phyloP scores from a whole-genome alignment of 2,888 invertebrate genomes.

The Mythimna vitellina region DNA sequence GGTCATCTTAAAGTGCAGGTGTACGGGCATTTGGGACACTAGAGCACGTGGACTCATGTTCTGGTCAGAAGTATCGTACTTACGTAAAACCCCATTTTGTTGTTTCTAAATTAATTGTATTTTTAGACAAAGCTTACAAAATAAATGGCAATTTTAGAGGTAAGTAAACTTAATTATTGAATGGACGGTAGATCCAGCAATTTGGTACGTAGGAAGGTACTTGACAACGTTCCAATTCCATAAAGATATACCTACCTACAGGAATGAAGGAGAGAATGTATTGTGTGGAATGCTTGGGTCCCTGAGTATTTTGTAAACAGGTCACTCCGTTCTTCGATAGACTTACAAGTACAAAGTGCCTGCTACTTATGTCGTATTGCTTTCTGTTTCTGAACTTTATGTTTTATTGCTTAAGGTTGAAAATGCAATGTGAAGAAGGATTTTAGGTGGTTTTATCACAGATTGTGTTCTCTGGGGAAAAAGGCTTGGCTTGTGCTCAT shows the following conservation, averaged over 20 bases:
- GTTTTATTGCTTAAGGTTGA: slow-evolving; percentile 22
- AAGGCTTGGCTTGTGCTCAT: slow-evolving; percentile 21
- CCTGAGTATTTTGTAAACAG: slow-evolving; percentile 49
- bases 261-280: slow-evolving; percentile 41
- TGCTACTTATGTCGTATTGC: slow-evolving; percentile 35
- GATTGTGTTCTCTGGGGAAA: not conserved
- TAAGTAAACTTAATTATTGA: not conserved
- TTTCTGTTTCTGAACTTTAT: slow-evolving; percentile 33
- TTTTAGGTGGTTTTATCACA: slow-evolving; percentile 28
- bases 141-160: not conserved
- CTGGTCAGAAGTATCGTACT: not conserved
- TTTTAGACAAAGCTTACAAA: not conserved
- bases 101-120: too few relatives aligned
- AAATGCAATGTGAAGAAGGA: slow-evolving; percentile 11
- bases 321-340: slow-evolving; percentile 50
- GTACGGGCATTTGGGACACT: not conserved
- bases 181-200: not conserved
- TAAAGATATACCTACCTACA: slow-evolving; percentile 26
- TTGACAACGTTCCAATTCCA: slow-evolving; percentile 35
- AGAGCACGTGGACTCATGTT: not conserved
- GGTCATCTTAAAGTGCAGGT: not conserved
- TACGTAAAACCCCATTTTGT: too few relatives aligned
- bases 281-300: slow-evolving; percentile 46
- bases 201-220: slow-evolving; percentile 1
- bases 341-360: slow-evolving; percentile 45